Percentiles rank a stretch among this genome's conserved stretches.
These are phyloP conservation scores for Ophthalmolycus amberensis DNA, from an alignment of 2,113 vertebrate genomes.

Conservation along the genomic window DNA sequence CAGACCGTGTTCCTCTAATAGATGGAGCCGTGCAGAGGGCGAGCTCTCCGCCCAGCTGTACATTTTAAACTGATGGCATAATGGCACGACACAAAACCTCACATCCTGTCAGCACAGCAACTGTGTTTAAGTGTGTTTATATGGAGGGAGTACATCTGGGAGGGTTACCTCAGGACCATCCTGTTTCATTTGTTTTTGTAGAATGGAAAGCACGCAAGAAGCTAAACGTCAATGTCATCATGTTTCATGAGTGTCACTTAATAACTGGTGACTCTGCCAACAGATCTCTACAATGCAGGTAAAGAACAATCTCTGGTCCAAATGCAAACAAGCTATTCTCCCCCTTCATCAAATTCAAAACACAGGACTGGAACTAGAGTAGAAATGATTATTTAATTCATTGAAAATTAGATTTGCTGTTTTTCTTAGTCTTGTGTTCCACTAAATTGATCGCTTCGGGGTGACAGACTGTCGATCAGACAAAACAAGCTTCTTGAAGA, in stretches of 20 bases:
- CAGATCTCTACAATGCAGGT: not conserved
- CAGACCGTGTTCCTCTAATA: not conserved
- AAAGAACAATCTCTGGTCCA: not conserved
- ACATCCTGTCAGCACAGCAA: constrained; percentile 38
- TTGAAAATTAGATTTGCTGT: not conserved
- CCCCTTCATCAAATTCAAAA: not conserved
- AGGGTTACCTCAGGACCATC: constrained; percentile 3
- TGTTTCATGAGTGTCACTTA: not conserved
- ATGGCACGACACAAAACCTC: constrained; percentile 35
- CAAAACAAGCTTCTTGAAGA: not conserved
- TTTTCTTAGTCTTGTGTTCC: no score
- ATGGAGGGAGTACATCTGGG: not conserved
- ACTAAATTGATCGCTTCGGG: no score
- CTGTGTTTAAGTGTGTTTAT: constrained; percentile 18
- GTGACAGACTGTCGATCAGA: not conserved
- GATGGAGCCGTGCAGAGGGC: not conserved
- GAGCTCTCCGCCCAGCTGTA: not conserved
- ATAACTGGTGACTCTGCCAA: not conserved
- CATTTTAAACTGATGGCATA: constrained; percentile 28
- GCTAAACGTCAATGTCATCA: not conserved
- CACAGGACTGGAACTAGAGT: not conserved
- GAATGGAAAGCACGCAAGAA: not conserved
- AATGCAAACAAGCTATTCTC: not conserved
- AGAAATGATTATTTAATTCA: not conserved
- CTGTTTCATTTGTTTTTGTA: constrained; percentile 1